Evolutionary conservation across 1,140 invertebrate species (phyloP).

Genomic region (Coelopa frigida): DNA sequence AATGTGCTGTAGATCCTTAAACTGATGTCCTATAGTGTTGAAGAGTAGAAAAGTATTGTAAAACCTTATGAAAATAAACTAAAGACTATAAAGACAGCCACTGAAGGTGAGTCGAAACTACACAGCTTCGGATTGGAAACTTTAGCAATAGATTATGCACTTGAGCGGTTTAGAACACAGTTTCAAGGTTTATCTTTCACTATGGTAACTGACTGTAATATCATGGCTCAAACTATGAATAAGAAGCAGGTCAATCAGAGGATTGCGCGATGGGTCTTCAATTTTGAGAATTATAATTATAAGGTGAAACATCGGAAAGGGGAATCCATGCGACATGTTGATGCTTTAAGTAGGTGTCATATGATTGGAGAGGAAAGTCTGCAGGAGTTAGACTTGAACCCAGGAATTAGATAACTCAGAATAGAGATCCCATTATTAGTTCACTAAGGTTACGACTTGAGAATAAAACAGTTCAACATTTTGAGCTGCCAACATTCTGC

Average conservation of each 20-base stretch:
- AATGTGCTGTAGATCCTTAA: no score
- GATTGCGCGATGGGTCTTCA: constrained; percentile 36
- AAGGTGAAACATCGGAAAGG: constrained; percentile 12
- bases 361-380: background rate
- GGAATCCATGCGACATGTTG: constrained; percentile 28
- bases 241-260: constrained; percentile 38
- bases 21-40: no score
- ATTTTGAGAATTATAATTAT: constrained; percentile 13
- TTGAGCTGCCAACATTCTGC: constrained; percentile 5
- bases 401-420: constrained; percentile 6
- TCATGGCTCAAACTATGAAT: constrained; percentile 35
- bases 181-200: constrained; percentile 46
- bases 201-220: constrained; percentile 42
- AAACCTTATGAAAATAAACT: no score
- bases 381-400: constrained; percentile 5
- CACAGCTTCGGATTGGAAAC: constrained; percentile 47
- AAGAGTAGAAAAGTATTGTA: no score
- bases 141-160: constrained; percentile 46
- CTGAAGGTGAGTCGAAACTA: constrained; percentile 42
- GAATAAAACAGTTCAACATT: background rate
- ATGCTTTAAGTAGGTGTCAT: constrained; percentile 20
- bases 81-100: constrained; percentile 37
- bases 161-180: constrained; percentile 48
- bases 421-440: background rate
- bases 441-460: constrained; percentile 4